Percentiles rank a stretch among this genome's conserved stretches.
Conservation (phyloP, 2,888 invertebrate genomes). For the Leptinotarsa haldemani region DNA sequence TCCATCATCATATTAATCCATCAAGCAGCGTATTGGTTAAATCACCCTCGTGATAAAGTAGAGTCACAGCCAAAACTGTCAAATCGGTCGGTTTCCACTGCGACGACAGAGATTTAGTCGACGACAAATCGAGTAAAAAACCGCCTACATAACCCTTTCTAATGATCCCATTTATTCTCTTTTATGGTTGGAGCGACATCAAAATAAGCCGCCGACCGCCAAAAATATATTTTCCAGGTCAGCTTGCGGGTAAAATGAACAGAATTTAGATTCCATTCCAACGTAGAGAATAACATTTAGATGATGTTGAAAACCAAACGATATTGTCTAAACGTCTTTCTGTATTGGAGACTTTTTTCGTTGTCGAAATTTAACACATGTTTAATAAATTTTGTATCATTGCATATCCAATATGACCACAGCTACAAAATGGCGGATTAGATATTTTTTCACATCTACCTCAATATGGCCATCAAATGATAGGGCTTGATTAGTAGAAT, state of each 20-base stretch:
- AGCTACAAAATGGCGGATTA: no score
- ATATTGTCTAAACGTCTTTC: no score
- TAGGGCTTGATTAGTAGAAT: no score
- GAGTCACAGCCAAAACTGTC: slow-evolving; percentile 10
- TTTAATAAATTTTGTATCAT: no score
- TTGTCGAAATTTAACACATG: no score
- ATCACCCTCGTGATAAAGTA: neutral
- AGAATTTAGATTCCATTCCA: neutral
- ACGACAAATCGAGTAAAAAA: slow-evolving; percentile 31
- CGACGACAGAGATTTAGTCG: slow-evolving; percentile 21
- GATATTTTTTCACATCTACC: no score
- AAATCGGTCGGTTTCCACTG: slow-evolving; percentile 8
- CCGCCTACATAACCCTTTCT: slow-evolving; percentile 26
- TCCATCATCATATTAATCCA: no score
- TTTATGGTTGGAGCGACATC: slow-evolving; percentile 31
- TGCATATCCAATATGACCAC: no score
- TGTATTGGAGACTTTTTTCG: no score
- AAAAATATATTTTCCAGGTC: slow-evolving; percentile 34
- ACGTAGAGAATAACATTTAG: neutral
- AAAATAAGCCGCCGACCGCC: slow-evolving; percentile 24
- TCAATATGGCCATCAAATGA: no score
- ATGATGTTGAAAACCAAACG: neutral
- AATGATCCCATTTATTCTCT: slow-evolving; percentile 33
- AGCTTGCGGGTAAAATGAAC: slow-evolving; percentile 6
- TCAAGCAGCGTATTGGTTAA: neutral